Evolutionary conservation across 2,113 vertebrate genomes (phyloP), one percentile per base, ranked within the genome.

Genomic region (Steatornis caripensis): DNA sequence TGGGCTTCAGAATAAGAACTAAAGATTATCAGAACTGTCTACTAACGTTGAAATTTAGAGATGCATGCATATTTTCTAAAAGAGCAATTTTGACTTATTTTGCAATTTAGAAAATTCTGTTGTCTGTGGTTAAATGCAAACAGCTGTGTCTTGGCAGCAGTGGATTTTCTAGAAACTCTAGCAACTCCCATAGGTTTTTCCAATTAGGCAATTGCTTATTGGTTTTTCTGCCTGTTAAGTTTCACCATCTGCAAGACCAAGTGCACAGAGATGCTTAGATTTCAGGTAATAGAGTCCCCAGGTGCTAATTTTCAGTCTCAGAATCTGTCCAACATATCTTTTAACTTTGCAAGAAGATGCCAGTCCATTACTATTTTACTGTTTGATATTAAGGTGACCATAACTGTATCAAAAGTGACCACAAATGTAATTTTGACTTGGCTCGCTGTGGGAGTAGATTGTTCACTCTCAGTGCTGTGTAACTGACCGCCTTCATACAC

Each of bases 71-170:
- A 39, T 77, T 75, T 93, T 64, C 57, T 70, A 30, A 37, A 84
- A 55, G 36, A 16, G 11, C 15, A 11, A 15, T 29, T 64, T 66
- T 49, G n/a, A n/a, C 5, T 1, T 74, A 4, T 41, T 89, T 55
- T 46, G 8, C 1, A 0, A 1, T 41, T 82, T 22, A 34, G 36
- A 60, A 76, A 62, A 27, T 65, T 43, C n/a, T 53, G 0, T 37
- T 78, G 18, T 32, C 54, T 64, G 9, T 46, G 36, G 60, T 45
- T 71, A 69, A 91, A 39, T 20, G 8, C 22, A n/a, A 53, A 64
- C 0, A 0, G 24, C 16, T 39, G 16, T 41, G 15, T 34, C 48
- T 60, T 37, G 64, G 60, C 46, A 62, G 76, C 55, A 55, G 34
- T 27, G 20, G 8, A 32, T 39, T 80, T 89, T 91, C 80, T 71